A percentile compares a stretch with the other conserved stretches of the same genome.
These are phyloP conservation scores for Nanger granti DNA, from an alignment of 2,113 vertebrate species.

Conservation along the genomic window DNA sequence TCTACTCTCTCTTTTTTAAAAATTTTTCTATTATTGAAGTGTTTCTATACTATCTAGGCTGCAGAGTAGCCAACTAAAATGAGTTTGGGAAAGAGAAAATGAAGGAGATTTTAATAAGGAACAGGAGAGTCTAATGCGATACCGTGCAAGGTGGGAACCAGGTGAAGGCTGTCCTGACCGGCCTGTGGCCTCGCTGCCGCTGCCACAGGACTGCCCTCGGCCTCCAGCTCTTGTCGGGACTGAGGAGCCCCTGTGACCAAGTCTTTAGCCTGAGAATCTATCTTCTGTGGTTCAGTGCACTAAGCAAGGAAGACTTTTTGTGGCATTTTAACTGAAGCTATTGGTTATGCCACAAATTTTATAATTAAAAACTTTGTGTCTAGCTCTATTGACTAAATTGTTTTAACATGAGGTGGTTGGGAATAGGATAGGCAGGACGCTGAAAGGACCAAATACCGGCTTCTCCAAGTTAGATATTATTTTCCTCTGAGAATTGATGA, in stretches of 20 bases:
- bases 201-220: not conserved
- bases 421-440: not conserved
- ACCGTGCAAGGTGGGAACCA: not conserved
- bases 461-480: not conserved
- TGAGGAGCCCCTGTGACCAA: not conserved
- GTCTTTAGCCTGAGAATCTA: not conserved
- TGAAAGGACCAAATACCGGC: not conserved
- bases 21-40: not conserved
- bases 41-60: not conserved
- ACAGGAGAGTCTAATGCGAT: no score
- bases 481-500: conserved; percentile 3
- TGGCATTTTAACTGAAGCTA: not conserved
- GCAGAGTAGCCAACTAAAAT: not conserved
- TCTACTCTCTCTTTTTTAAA: not conserved
- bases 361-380: conserved; percentile 17
- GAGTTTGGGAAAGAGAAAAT: not conserved
- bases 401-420: not conserved
- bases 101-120: not conserved
- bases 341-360: not conserved
- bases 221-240: no score
- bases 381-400: not conserved
- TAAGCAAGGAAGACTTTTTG: not conserved
- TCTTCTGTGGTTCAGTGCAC: not conserved
- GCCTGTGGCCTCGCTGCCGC: not conserved
- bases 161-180: not conserved